Conservation (phyloP, 2,113 vertebrate genomes). For the Stercorarius parasiticus region DNA sequence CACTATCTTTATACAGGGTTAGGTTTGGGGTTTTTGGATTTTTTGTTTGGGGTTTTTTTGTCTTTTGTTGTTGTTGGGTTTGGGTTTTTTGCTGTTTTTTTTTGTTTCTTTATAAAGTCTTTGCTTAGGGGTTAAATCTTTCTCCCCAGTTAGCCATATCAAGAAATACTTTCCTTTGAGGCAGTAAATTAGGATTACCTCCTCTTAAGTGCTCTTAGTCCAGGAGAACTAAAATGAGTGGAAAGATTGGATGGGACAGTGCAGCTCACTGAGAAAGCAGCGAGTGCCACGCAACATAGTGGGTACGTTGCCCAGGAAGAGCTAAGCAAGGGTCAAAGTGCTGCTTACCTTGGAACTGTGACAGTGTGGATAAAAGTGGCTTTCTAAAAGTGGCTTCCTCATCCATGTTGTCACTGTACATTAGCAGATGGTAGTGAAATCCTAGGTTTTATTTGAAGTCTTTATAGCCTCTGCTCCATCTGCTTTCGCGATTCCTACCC, state of each 20-base stretch:
- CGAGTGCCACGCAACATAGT: accelerated
- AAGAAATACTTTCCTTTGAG: background rate
- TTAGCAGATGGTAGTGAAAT: background rate
- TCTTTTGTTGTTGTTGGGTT: no score
- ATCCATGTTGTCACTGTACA: accelerated
- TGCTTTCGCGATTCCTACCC: background rate
- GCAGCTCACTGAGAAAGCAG: background rate
- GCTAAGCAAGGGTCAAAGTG: background rate
- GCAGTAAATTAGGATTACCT: background rate
- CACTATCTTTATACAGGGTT: background rate
- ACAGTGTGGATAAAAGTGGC: background rate
- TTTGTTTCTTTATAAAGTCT: background rate
- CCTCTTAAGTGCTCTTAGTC: background rate
- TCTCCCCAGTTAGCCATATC: background rate
- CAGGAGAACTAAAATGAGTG: background rate
- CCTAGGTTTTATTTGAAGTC: background rate
- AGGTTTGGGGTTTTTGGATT: background rate
- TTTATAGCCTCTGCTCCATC: background rate
- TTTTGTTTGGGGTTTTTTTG: no score
- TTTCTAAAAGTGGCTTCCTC: background rate
- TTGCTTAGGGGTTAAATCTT: background rate
- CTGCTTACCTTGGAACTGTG: background rate
- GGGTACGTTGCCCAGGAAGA: background rate
- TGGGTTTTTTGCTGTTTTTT: no score
- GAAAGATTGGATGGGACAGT: accelerated